Evolutionary conservation across 2,797 vertebrate genomes (phyloP).

Genomic region (Sebastes matsubarae): DNA sequence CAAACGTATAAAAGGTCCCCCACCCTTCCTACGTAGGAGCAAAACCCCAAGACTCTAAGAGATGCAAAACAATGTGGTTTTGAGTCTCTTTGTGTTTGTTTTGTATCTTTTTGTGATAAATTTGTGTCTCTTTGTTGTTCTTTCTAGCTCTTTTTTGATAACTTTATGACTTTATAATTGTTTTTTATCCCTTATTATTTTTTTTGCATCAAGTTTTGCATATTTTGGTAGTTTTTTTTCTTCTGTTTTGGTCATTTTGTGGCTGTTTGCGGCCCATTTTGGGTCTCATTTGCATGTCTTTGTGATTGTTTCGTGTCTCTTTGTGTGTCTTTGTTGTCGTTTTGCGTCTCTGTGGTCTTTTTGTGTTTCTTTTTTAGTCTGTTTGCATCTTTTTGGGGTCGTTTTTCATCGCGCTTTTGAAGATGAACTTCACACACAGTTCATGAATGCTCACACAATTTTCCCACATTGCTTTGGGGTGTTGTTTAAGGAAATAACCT

Average conservation of each 20-base stretch:
- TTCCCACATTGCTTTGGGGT: background rate
- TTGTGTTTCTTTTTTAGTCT: background rate
- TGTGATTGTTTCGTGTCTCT: background rate
- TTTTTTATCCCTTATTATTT: background rate
- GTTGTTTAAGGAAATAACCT: slow-evolving; percentile 6
- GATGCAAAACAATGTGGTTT: background rate
- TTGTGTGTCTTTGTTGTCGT: background rate
- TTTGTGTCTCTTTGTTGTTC: background rate
- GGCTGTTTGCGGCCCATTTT: background rate
- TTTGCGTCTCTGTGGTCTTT: background rate
- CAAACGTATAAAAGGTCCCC: background rate
- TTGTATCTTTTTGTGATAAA: background rate
- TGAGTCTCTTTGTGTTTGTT: background rate
- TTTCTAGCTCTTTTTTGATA: background rate
- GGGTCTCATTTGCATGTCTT: background rate
- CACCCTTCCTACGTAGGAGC: background rate
- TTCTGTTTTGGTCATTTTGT: background rate
- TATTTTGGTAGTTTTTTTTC: background rate
- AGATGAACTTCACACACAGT: background rate
- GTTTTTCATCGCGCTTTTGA: background rate
- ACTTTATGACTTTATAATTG: too few species aligned
- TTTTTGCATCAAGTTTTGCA: background rate
- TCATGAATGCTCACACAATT: background rate
- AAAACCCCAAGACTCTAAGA: background rate
- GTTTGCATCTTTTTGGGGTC: background rate